Conservation (phyloP, 2,797 vertebrate genomes). For the Morus bassanus region DNA sequence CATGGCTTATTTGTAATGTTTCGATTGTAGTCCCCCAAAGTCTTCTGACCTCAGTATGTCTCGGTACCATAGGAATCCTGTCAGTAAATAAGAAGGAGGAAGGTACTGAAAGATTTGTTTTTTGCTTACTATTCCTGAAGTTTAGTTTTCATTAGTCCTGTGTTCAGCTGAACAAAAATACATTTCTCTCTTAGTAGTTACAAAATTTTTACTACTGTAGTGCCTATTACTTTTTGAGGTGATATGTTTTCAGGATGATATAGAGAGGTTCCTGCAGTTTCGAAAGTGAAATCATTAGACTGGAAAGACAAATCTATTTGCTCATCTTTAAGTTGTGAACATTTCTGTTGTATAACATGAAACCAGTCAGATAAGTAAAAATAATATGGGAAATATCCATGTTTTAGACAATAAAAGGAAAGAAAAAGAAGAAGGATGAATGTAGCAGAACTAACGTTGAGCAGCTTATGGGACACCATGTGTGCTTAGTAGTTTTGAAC, state of each 20-base stretch:
- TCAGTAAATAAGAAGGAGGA: background rate
- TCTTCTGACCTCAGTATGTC: background rate
- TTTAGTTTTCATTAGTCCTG: background rate
- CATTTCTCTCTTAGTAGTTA: background rate
- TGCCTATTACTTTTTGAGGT: background rate
- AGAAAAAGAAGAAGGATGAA: background rate
- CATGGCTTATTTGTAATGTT: background rate
- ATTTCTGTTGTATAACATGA: background rate
- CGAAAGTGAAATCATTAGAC: background rate
- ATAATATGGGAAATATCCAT: background rate
- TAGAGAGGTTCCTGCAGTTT: background rate
- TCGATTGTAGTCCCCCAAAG: background rate
- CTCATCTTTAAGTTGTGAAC: background rate
- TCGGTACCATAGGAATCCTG: background rate
- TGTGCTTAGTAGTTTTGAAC: background rate
- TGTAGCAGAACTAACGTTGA: background rate
- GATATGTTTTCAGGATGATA: background rate
- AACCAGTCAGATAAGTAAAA: background rate
- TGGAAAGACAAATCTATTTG: background rate
- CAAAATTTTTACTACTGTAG: background rate
- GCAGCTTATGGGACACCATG: background rate
- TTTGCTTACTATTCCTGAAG: background rate
- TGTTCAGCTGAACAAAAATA: background rate
- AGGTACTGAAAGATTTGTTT: background rate
- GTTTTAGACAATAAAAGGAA: background rate